These are phyloP conservation scores for Spodoptera frugiperda DNA, from an alignment of 1,140 invertebrate species.

Conservation along the genomic window DNA sequence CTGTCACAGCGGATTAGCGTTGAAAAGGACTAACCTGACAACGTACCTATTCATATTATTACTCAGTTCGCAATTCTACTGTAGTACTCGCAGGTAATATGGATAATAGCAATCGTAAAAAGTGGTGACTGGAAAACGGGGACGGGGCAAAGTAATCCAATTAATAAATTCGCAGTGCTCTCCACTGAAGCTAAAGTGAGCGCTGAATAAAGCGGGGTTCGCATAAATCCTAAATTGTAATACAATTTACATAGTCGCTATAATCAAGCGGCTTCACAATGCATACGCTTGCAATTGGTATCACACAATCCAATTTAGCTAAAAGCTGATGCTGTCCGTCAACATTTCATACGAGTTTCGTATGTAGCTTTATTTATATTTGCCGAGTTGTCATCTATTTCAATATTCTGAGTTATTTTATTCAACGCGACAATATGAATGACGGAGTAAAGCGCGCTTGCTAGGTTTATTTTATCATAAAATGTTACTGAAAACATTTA, in stretches of 20 bases:
- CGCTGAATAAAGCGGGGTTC: constrained; percentile 26
- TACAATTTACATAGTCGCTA: constrained; percentile 29
- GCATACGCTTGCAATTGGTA: constrained; percentile 41
- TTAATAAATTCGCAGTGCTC: constrained; percentile 31
- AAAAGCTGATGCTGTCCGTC: constrained; percentile 64
- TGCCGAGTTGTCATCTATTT: constrained; percentile 53
- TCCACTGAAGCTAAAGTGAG: constrained; percentile 23
- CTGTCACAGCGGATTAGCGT: constrained; percentile 35
- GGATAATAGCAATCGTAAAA: constrained; percentile 11
- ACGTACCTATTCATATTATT: constrained; percentile 11
- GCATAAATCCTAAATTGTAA: constrained; percentile 34
- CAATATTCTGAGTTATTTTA: constrained; percentile 54
- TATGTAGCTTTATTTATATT: constrained; percentile 63
- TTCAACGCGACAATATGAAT: constrained; percentile 40
- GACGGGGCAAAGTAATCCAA: constrained; percentile 28
- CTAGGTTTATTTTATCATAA: no score
- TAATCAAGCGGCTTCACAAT: constrained; percentile 36
- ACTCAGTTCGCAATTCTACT: background rate
- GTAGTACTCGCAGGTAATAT: constrained; percentile 12
- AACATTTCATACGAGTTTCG: constrained; percentile 48
- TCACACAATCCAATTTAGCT: constrained; percentile 72
- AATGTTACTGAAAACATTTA: no score
- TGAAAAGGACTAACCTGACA: constrained; percentile 34
- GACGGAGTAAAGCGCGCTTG: background rate
- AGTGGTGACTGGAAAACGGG: constrained; percentile 4